These are phyloP conservation scores for Andrena marginata DNA, from an alignment of 2,888 invertebrate genomes.

Conservation along the genomic window DNA sequence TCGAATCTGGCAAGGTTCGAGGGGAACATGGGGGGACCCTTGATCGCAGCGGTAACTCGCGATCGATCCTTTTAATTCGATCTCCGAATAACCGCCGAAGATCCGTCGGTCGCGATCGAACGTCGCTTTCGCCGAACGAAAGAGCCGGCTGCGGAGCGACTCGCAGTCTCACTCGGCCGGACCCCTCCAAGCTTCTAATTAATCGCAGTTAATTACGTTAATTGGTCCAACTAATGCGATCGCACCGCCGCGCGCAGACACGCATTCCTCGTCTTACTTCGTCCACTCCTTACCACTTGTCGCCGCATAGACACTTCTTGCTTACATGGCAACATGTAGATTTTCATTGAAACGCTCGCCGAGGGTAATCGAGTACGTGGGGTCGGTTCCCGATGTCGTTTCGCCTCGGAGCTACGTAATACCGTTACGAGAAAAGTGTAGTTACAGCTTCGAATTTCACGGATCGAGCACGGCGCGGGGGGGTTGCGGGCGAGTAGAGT, in stretches of 20 bases:
- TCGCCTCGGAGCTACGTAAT: not conserved
- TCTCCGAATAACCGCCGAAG: not conserved
- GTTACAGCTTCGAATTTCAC: slow-evolving; percentile 47
- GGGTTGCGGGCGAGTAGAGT: not conserved
- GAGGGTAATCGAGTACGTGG: slow-evolving; percentile 4
- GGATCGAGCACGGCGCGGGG: slow-evolving; percentile 4
- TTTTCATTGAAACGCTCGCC: slow-evolving; percentile 18
- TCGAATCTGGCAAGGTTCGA: not conserved
- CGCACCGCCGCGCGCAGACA: slow-evolving; percentile 43
- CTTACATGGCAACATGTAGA: not conserved
- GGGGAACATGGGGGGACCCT: slow-evolving; percentile 5
- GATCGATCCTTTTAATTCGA: slow-evolving; percentile 33
- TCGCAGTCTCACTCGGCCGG: not conserved
- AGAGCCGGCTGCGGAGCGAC: slow-evolving; percentile 1
- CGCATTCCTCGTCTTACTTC: slow-evolving; percentile 45
- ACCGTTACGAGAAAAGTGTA: slow-evolving; percentile 31
- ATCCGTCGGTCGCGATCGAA: slow-evolving; percentile 6
- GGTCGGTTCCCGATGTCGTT: not conserved
- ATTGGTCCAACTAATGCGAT: slow-evolving; percentile 76
- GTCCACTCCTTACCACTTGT: slow-evolving; percentile 21
- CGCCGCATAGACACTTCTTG: not conserved
- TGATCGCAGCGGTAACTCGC: not conserved
- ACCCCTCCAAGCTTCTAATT: slow-evolving; percentile 71
- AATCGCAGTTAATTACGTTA: slow-evolving; percentile 79
- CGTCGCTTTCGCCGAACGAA: slow-evolving; percentile 27